These are phyloP conservation scores for Mythimna pallens DNA, from an alignment of 2,888 invertebrate genomes.

Conservation along the genomic window DNA sequence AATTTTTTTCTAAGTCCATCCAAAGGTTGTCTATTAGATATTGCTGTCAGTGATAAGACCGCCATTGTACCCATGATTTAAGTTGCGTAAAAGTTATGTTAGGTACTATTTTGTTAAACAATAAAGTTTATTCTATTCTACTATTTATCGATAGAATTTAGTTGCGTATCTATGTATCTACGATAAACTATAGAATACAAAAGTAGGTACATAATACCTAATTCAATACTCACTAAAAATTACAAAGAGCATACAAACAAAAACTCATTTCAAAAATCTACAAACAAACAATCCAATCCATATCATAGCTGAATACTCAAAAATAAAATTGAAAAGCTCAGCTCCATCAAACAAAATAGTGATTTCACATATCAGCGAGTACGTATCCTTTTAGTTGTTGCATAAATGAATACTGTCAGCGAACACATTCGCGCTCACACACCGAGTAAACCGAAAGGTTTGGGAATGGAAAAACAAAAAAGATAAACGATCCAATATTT, in stretches of 20 bases:
- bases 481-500: conserved; percentile 87
- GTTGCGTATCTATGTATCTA: neutral
- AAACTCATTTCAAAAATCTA: conserved; percentile 50
- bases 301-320: conserved; percentile 50
- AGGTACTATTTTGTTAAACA: too few relatives aligned
- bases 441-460: conserved; percentile 76
- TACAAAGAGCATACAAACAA: conserved; percentile 32
- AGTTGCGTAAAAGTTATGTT: too few relatives aligned
- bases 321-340: conserved; percentile 70
- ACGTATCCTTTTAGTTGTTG: conserved; percentile 78
- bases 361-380: conserved; percentile 84
- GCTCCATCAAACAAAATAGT: conserved; percentile 78
- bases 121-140: too few relatives aligned
- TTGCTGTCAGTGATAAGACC: too few relatives aligned
- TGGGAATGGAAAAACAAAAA: conserved; percentile 77
- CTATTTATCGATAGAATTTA: neutral
- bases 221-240: conserved; percentile 18
- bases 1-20: too few relatives aligned
- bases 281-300: conserved; percentile 52
- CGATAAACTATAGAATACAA: too few relatives aligned
- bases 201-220: neutral
- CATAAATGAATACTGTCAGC: conserved; percentile 86
- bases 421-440: conserved; percentile 74
- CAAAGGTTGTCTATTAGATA: too few relatives aligned
- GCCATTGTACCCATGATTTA: too few relatives aligned